Base-by-base conservation (phyloP, 1,140 invertebrate genomes). In the Helicorthomorpha holstii region DNA sequence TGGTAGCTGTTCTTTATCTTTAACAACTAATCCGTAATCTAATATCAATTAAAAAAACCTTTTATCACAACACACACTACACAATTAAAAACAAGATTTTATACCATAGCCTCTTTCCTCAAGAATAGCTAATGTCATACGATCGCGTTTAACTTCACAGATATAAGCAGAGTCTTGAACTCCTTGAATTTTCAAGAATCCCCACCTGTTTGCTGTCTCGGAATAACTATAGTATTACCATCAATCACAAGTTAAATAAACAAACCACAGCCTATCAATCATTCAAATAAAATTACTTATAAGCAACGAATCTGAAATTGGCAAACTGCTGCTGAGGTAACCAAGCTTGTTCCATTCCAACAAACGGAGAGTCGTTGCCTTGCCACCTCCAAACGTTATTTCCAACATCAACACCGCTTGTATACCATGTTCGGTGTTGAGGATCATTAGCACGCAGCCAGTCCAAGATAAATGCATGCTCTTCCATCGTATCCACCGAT, bases 351-450 rank as follows among this genome's bases (percentile, higher is more conserved):
- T 91, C 85, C 64, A 90, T 75, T 56, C 83, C 82, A 34, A 73
- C 65, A 22, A 92, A 66, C 50, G 81, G 79, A 10, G 78, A 75
- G 23, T 77, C 78, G 69, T 92, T 87, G n/a, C 65, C 74, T 57
- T 87, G 83, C 67, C 92, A 93, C 0, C 79, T 66, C 85, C 87
- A 93, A 54, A 77, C 78, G 44, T 80, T 81, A 2, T 78, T 77
- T 1, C 76, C 75, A 46, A 78, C 75, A 61, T 85, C 81, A 43
- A 75, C 75, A 1, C 79, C 78, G 22, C 84, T 82, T 24, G 83
- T 81, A 57, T 87, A 91, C 84, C 88, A 94, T n/a, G 76, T 74
- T 47, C 82, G 72, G 64, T 86, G 83, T 54, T 88, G 82, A 23
- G 85, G 86, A 71, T 93, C 87, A 57, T 83, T 74, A 60, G 75